Percentiles rank a stretch among this genome's conserved stretches.
These are phyloP conservation scores for Etheostoma nigrum DNA, from an alignment of 2,797 vertebrate genomes.

Conservation along the genomic window DNA sequence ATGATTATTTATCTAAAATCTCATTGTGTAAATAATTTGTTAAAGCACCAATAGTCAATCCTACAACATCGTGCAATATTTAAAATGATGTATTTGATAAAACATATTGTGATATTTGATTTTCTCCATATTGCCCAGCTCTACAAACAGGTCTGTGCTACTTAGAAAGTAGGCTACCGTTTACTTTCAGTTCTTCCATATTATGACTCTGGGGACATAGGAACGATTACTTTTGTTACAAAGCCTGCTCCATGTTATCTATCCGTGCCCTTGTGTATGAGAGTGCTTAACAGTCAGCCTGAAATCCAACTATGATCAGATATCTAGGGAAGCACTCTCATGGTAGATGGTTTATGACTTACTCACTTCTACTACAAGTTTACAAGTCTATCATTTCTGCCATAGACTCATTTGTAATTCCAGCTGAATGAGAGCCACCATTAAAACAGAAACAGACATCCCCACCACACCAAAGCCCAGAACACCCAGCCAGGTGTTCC, in stretches of 20 bases:
- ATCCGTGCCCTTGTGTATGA: neutral
- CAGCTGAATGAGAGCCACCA: neutral
- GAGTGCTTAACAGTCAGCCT: constrained; percentile 1
- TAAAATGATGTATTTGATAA: too few relatives aligned
- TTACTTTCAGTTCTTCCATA: neutral
- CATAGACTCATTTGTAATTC: neutral
- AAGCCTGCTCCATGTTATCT: constrained; percentile 11
- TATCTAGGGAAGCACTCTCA: neutral
- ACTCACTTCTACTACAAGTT: neutral
- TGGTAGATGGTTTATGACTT: neutral
- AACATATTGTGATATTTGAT: too few relatives aligned
- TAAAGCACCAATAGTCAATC: too few relatives aligned
- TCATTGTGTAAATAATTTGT: too few relatives aligned
- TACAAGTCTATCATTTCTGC: neutral
- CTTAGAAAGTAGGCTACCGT: neutral
- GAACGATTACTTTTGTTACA: neutral
- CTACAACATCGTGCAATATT: too few relatives aligned
- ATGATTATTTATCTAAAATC: too few relatives aligned
- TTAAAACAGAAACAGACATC: neutral
- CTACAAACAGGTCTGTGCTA: neutral
- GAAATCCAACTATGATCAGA: neutral
- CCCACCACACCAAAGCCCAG: neutral
- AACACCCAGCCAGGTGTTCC: neutral
- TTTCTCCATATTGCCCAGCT: too few relatives aligned
- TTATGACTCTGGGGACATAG: constrained; percentile 2